Percentiles rank a stretch among this genome's conserved stretches.
Conservation (phyloP, 2,888 invertebrate species). For the Melanostoma mellinum region DNA sequence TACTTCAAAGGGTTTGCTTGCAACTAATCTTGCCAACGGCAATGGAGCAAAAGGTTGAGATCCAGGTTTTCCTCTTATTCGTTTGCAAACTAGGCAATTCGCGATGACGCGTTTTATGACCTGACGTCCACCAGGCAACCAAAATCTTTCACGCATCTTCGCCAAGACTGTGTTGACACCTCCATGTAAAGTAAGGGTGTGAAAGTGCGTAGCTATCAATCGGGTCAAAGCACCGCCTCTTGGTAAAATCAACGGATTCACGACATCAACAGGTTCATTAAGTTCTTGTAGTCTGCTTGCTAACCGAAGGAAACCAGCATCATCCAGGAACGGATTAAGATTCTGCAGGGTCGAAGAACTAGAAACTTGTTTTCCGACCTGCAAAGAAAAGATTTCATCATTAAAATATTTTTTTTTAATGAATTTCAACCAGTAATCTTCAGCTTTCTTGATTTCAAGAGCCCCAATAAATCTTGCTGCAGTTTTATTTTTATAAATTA, state of each 20-base stretch:
- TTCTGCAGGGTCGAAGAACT: constrained; percentile 26
- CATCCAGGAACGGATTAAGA: constrained; percentile 34
- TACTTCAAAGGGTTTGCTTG: too few species aligned
- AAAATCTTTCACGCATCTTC: constrained; percentile 29
- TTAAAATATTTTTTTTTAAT: neutral
- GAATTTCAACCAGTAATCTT: constrained; percentile 5
- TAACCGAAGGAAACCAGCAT: constrained; percentile 23
- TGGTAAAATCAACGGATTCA: constrained; percentile 24
- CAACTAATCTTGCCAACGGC: too few species aligned
- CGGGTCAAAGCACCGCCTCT: neutral
- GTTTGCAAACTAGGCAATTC: neutral
- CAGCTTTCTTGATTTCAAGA: neutral
- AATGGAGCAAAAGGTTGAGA: too few species aligned
- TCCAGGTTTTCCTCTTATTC: neutral
- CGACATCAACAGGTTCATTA: neutral
- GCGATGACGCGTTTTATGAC: constrained; percentile 2
- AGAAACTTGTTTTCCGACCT: constrained; percentile 19
- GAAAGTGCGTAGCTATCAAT: constrained; percentile 1
- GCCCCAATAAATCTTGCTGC: neutral
- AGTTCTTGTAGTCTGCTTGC: constrained; percentile 1
- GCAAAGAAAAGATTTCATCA: constrained; percentile 15
- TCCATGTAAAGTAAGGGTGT: constrained; percentile 21
- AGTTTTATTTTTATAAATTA: neutral
- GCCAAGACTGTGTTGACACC: constrained; percentile 28
- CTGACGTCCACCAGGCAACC: constrained; percentile 13